Evolutionary conservation across 2,797 vertebrate species (phyloP).

Genomic region (Dallia pectoralis): DNA sequence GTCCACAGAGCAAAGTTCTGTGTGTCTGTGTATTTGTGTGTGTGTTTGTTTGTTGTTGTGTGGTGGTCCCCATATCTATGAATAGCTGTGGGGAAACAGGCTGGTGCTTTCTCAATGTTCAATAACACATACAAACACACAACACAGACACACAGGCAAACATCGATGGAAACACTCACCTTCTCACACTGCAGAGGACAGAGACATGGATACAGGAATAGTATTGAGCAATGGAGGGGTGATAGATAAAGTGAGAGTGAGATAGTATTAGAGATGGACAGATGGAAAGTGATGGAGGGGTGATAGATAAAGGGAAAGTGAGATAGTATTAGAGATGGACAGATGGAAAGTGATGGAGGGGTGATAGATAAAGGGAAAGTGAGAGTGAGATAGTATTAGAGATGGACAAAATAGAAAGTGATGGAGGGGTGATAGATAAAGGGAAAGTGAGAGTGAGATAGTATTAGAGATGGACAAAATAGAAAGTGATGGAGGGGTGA

Average conservation of each 20-base stretch:
- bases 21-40: not conserved
- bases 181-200: not conserved
- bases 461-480: too few relatives aligned
- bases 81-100: constrained; percentile 10
- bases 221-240: not conserved
- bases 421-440: too few relatives aligned
- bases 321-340: too few relatives aligned
- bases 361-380: too few relatives aligned
- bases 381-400: too few relatives aligned
- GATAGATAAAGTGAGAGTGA: not conserved
- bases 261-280: not conserved
- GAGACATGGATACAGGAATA: not conserved
- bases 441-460: too few relatives aligned
- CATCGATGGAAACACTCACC: constrained; percentile 13
- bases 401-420: too few relatives aligned
- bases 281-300: too few relatives aligned
- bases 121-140: constrained; percentile 12
- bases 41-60: not conserved
- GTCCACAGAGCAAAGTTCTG: not conserved
- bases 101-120: constrained; percentile 8
- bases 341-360: too few relatives aligned
- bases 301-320: too few relatives aligned
- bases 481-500: too few relatives aligned
- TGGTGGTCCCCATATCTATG: constrained; percentile 5
- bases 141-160: constrained; percentile 17